A percentile compares a stretch with the other conserved stretches of the same genome.
Evolutionary conservation across 2,888 invertebrate species (phyloP).

Genomic region (Pterobdella sp.): DNA sequence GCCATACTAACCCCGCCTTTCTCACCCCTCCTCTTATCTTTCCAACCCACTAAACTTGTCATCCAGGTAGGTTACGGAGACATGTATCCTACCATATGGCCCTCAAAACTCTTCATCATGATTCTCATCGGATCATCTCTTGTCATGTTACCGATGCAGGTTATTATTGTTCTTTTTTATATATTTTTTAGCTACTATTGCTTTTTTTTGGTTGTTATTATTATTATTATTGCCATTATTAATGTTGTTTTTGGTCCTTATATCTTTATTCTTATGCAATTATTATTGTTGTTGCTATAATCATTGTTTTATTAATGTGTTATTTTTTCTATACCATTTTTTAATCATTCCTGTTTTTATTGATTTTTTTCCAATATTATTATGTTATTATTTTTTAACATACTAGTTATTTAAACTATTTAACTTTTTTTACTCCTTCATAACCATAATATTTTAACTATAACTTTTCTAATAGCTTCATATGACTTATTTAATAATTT

Average conservation of each 20-base stretch:
- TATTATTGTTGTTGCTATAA: background rate
- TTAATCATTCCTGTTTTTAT: no score
- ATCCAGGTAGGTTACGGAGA: slow-evolving; percentile 83
- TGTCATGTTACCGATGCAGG: slow-evolving; percentile 91
- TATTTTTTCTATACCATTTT: background rate
- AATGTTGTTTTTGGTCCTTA: background rate
- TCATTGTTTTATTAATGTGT: background rate
- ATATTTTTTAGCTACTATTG: background rate
- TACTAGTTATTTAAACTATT: no score
- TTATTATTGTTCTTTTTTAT: slow-evolving; percentile 46
- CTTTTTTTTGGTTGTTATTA: background rate
- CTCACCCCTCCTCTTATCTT: background rate
- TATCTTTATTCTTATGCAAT: slow-evolving; percentile 37
- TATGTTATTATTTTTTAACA: no score
- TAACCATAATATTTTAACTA: no score
- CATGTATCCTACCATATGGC: slow-evolving; percentile 89
- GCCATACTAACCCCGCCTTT: background rate
- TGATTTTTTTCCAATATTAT: no score
- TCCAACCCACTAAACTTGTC: background rate
- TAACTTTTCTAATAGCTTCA: no score
- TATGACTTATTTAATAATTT: no score
- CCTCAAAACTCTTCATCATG: slow-evolving; percentile 92
- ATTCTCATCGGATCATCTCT: slow-evolving; percentile 95
- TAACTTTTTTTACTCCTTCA: no score
- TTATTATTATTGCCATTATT: background rate